Base-by-base conservation (phyloP, 1,140 invertebrate species). In the Zaprionus capensis region DNA sequence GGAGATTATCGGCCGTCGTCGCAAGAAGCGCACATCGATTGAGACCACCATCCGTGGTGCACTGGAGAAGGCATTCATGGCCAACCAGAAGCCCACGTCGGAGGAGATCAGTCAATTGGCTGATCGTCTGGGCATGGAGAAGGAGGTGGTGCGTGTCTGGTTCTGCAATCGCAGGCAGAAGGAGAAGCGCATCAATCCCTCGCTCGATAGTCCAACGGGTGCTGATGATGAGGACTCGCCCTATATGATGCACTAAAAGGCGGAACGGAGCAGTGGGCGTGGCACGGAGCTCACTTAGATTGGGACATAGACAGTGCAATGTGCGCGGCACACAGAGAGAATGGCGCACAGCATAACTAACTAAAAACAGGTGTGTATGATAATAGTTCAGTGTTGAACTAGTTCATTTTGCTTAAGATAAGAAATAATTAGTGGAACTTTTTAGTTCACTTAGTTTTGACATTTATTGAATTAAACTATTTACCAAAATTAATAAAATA, bases 11-110 rank as follows among this genome's bases (percentile, higher is more conserved):
- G 97, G 98, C 1, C 95, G 98, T 72, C 95, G 98, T 72, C 95
- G 99, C 73, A 99, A 99, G 94, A 99, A 99, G 94, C 95, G 99
- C 41, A 99, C 99, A 0, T 99, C 98, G 53, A 99, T 99, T 81
- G 99, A 99, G 93, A 98, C 98, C 0, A 97, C 96, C 62, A 98
- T 99, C 11, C 94, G 98, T 41, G 96, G 98, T 4, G 97, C 98
- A 0, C 93, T 99, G 36, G 99, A 99, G 92, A 98, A 98, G 93
- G 96, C 98, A 15, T 99, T 99, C 92, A 93, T 98, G 59, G 96
- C 96, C 91, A 99, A 99, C 93, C 98, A 98, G 46, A 99, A 99
- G 93, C 99, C 99, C 6, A 99, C 98, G 15, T 98, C 98, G 15
- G 98, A 99, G 93, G 98, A 99, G 93, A 99, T 99, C 80, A 95